Base-by-base conservation (phyloP, 1,140 invertebrate genomes). In the Condylostylus longicornis region DNA sequence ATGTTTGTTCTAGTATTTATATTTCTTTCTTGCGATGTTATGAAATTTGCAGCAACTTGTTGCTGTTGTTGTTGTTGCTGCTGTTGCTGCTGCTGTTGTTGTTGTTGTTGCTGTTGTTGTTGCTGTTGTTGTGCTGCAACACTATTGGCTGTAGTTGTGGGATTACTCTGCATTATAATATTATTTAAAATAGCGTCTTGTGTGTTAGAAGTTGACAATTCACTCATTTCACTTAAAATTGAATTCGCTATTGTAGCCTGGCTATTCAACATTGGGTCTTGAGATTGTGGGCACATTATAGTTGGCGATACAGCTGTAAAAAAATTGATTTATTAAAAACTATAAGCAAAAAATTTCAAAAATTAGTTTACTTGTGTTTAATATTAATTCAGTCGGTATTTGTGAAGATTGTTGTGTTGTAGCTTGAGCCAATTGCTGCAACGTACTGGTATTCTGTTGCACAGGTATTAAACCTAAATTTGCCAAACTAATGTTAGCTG, bases 331-430 rank as follows among this genome's bases (percentile, higher is more conserved):
- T n/a, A n/a, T n/a, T n/a, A n/a, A n/a, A n/a, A n/a, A n/a, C 0
- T 52, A 52, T 33, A 54, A 58, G 20, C 47, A 61, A 9, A 56
- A 53, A 14, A 66, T 67, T 38, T 71, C 54, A 33, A 63, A 67
- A 0, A 71, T 70, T 1, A 71, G 72, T 30, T 74, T 67, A 31
- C 71, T 69, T 3, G 72, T 65, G 51, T 73, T 71, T 32, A 81
- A 54, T 20, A 72, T 75, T 5, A 70, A 65, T 34, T 74, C 70
- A 0, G 71, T 65, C 4, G 70, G 63, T 4, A 71, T 60, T 14
- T 34, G 38, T 7, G 71, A n/a, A n/a, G n/a, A n/a, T 65, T 5
- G 60, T 52, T 0, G 64, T 31, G 61, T 50, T 8, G 57, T 43
- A 9, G 61, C 7, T 14, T 17, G 14, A 22, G 3, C 15, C 42